Conservation (phyloP, 2,888 invertebrate genomes). For the Eristalis pertinax region DNA sequence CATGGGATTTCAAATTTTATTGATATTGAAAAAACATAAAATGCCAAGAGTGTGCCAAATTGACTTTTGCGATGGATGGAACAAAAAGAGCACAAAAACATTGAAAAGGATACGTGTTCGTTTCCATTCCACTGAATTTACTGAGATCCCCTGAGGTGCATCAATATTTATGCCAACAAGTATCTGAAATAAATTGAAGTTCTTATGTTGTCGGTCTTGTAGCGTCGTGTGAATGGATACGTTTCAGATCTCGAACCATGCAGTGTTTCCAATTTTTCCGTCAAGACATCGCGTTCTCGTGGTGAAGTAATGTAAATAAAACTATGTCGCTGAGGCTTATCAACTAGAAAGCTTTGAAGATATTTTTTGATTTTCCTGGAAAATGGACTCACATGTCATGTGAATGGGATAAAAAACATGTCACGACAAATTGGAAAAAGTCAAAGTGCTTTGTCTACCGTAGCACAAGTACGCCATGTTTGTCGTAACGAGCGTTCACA, state of each 20-base stretch:
- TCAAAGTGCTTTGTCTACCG: too few relatives aligned
- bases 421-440: too few relatives aligned
- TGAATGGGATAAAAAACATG: too few relatives aligned
- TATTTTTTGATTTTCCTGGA: too few relatives aligned
- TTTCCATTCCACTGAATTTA: neutral
- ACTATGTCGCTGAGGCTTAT: too few relatives aligned
- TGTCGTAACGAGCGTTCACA: too few relatives aligned
- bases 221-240: neutral
- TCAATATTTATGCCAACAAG: slow-evolving; percentile 23
- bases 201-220: neutral
- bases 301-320: too few relatives aligned
- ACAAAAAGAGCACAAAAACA: neutral
- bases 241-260: neutral
- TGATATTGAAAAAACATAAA: neutral
- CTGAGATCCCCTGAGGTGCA: neutral
- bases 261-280: too few relatives aligned
- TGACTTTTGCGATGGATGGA: neutral
- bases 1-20: slow-evolving; percentile 7
- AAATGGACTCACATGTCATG: too few relatives aligned
- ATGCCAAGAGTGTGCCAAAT: neutral
- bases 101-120: neutral
- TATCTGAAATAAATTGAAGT: neutral
- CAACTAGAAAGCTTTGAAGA: too few relatives aligned
- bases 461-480: too few relatives aligned
- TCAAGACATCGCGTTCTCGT: too few relatives aligned